These are phyloP conservation scores for Antennarius maculatus DNA, from an alignment of 2,797 vertebrate genomes.

Conservation along the genomic window DNA sequence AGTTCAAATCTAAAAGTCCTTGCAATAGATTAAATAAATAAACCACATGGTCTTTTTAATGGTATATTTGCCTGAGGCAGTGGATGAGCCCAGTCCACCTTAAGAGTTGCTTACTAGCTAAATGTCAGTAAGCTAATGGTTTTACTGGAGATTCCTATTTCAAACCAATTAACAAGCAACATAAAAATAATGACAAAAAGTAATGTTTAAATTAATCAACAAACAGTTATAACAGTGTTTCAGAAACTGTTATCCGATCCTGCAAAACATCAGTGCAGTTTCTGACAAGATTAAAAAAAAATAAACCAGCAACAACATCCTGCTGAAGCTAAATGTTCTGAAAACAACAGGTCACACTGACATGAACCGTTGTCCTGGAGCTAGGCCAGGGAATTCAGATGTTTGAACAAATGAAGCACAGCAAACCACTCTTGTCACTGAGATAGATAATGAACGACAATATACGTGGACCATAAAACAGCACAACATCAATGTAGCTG, in stretches of 20 bases:
- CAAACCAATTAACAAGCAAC: conserved; percentile 7
- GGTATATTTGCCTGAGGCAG: conserved; percentile 48
- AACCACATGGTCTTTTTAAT: conserved; percentile 66
- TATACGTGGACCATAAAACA: conserved; percentile 52
- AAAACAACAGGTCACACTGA: conserved; percentile 65
- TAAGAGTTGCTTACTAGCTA: conserved; percentile 2
- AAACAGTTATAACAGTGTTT: conserved; percentile 3
- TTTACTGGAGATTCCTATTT: conserved; percentile 50
- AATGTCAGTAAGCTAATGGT: conserved; percentile 67
- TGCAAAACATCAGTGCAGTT: conserved; percentile 29
- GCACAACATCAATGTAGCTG: conserved; percentile 38
- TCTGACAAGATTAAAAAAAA: conserved; percentile 19
- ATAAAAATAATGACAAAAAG: background rate
- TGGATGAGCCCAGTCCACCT: conserved; percentile 45
- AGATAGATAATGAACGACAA: conserved; percentile 67
- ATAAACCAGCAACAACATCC: conserved; percentile 38
- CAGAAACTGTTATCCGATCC: conserved; percentile 11
- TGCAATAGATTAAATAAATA: conserved; percentile 14
- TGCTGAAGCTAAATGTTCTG: conserved; percentile 55
- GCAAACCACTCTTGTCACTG: conserved; percentile 49
- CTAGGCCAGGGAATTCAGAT: conserved; percentile 50
- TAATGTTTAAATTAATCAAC: conserved; percentile 21
- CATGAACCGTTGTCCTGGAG: conserved; percentile 52
- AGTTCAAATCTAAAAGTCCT: conserved; percentile 23
- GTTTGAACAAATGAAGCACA: conserved; percentile 49